Percentiles rank a stretch among this genome's conserved stretches.
phyloP scores from a whole-genome alignment of 2,113 vertebrate genomes.

The Rhinichthys klamathensis region DNA sequence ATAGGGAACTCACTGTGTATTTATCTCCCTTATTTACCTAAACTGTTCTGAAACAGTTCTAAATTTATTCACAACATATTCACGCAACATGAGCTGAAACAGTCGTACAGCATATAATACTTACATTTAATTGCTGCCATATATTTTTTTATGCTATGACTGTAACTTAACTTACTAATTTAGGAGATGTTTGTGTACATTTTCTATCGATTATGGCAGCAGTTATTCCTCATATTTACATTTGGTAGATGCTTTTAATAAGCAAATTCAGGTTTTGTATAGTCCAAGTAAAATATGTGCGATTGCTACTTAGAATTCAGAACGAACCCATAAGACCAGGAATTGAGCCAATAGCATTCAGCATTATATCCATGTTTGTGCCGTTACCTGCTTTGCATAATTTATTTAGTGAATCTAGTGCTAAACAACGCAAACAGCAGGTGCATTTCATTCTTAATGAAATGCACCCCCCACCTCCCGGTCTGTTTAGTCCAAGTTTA shows the following conservation, averaged over 20 bases:
- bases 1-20: background rate
- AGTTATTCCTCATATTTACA: background rate
- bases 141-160: background rate
- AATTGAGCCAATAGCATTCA: background rate
- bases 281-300: background rate
- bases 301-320: background rate
- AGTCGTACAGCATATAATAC: background rate
- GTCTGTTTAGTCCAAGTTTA: constrained; percentile 65
- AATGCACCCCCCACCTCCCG: background rate
- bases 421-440: background rate
- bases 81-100: background rate
- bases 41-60: background rate
- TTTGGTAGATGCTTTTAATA: background rate
- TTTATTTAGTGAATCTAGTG: background rate
- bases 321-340: background rate
- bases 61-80: background rate
- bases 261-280: background rate
- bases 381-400: constrained; percentile 3
- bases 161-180: background rate
- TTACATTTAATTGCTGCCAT: background rate
- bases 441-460: constrained; percentile 46
- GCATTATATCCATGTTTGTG: background rate
- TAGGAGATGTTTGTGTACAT: background rate
- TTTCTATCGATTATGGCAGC: background rate
- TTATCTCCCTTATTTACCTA: constrained; percentile 7